A percentile compares a stretch with the other conserved stretches of the same genome.
These are phyloP conservation scores for Pristionchus maxplancki DNA, from an alignment of 2,888 invertebrate genomes.

Conservation along the genomic window DNA sequence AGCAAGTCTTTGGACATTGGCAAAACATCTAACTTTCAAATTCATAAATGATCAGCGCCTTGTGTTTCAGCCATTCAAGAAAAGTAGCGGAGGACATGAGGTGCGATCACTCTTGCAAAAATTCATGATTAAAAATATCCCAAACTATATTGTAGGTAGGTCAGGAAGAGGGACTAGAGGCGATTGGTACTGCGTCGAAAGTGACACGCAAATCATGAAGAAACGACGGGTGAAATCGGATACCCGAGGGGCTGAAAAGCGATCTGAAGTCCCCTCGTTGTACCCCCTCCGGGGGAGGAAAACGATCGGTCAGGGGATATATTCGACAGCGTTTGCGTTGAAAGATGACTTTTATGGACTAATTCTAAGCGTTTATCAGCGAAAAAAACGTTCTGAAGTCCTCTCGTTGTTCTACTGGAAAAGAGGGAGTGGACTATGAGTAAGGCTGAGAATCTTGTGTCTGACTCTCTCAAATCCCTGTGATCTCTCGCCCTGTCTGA, in stretches of 20 bases:
- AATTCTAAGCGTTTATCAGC: neutral
- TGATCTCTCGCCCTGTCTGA: neutral
- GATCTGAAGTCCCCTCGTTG: constrained; percentile 24
- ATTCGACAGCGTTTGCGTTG: too few species aligned
- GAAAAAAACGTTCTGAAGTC: too few species aligned
- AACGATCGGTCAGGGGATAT: neutral
- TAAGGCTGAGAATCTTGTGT: neutral
- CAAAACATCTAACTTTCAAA: too few species aligned
- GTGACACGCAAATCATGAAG: constrained; percentile 25
- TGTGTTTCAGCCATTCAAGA: too few species aligned
- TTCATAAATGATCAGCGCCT: too few species aligned
- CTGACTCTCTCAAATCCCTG: neutral
- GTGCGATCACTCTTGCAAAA: too few species aligned
- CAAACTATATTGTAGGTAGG: neutral
- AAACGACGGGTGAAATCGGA: constrained; percentile 15
- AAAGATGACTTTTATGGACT: neutral
- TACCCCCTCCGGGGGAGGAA: neutral
- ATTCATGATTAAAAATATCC: too few species aligned
- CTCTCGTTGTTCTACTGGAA: too few species aligned
- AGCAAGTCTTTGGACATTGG: too few species aligned
- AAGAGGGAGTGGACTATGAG: neutral
- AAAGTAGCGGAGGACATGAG: too few species aligned
- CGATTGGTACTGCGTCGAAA: neutral
- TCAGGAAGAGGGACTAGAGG: neutral
- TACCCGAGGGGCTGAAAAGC: neutral